phyloP scores from a whole-genome alignment of 2,113 vertebrate species.

The Oryzias woworae region DNA sequence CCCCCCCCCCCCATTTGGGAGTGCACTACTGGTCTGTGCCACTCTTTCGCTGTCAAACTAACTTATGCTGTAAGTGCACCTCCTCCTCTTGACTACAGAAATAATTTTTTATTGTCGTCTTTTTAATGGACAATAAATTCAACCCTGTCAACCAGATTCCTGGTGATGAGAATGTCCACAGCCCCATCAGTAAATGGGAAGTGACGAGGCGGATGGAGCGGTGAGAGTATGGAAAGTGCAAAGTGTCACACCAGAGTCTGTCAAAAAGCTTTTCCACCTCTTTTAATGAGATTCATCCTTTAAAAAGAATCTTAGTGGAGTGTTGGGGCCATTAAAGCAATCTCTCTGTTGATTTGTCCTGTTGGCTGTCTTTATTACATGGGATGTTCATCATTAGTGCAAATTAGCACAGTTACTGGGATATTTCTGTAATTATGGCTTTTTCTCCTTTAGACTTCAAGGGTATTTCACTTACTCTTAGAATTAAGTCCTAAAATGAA shows the following conservation, averaged over 20 bases:
- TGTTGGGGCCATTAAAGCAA: slow-evolving; percentile 47
- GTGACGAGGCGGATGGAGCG: slow-evolving; percentile 72
- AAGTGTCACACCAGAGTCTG: slow-evolving; percentile 63
- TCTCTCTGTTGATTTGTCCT: slow-evolving; percentile 48
- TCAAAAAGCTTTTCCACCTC: slow-evolving; percentile 62
- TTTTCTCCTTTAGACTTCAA: no score
- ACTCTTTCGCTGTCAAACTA: slow-evolving; percentile 23
- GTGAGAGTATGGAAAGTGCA: slow-evolving; percentile 61
- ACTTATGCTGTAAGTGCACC: slow-evolving; percentile 24
- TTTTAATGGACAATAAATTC: slow-evolving; percentile 67
- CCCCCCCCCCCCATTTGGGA: slow-evolving; percentile 27
- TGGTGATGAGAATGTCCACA: slow-evolving; percentile 43
- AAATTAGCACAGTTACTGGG: background rate
- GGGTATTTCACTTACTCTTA: no score
- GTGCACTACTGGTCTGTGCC: slow-evolving; percentile 9
- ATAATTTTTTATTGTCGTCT: slow-evolving; percentile 59
- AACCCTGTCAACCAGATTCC: slow-evolving; percentile 64
- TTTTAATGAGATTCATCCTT: slow-evolving; percentile 70
- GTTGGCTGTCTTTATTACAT: slow-evolving; percentile 41
- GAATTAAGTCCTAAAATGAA: no score
- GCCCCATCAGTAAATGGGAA: slow-evolving; percentile 67
- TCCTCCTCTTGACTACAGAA: slow-evolving; percentile 34
- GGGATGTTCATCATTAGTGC: slow-evolving; percentile 51
- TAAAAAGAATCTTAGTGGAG: slow-evolving; percentile 52
- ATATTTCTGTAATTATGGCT: no score